Evolutionary conservation across 2,113 vertebrate genomes (phyloP), one percentile per base, ranked within the genome.

Genomic region (Myanophis thanlyinensis): DNA sequence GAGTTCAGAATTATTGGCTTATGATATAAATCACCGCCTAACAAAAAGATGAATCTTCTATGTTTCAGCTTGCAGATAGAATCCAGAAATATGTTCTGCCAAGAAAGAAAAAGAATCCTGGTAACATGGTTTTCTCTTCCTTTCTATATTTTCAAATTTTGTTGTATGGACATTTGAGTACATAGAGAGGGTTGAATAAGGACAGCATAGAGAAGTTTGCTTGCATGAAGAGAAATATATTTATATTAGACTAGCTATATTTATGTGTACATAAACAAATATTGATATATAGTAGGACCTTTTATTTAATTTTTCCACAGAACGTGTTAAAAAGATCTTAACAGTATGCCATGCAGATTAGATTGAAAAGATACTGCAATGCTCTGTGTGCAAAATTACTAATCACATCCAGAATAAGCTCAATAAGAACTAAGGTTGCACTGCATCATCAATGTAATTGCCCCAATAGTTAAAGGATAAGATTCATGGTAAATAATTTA

Each of bases 381-480:
- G 11, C 5, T 44, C 44, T 27, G 6, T 84, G 44, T 44, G 18
- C 48, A 49, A 49, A 89, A 85, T 85, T 35, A 48, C 12, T 56
- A 54, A 23, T 85, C 30, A 12, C 22, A 85, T 56, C 46, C 46
- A 27, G 53, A 89, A 90, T 23, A 90, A 85, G 44, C 53, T 40
- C 80, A 49, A 6, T 62, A 90, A 86, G 53, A 93, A 93, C 73
- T 49, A 56, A 89, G n/a, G 47, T 86, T 90, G n/a, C 13, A 59
- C n/a, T 89, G 53, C 44, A 49, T 59, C 62, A n/a, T 84, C 73
- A 62, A 51, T n/a, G 51, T 51, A 5, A 0, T 67, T 54, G 96
- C 94, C 92, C 48, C 87, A 94, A 8, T 46, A 90, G 48, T 92
- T 54, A 22, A 48, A 91, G 35, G 48, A 93, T 93, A 93, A 92